Percentiles rank a stretch among this genome's conserved stretches.
Evolutionary conservation across 2,113 vertebrate species (phyloP).

Genomic region (Geococcyx californianus): DNA sequence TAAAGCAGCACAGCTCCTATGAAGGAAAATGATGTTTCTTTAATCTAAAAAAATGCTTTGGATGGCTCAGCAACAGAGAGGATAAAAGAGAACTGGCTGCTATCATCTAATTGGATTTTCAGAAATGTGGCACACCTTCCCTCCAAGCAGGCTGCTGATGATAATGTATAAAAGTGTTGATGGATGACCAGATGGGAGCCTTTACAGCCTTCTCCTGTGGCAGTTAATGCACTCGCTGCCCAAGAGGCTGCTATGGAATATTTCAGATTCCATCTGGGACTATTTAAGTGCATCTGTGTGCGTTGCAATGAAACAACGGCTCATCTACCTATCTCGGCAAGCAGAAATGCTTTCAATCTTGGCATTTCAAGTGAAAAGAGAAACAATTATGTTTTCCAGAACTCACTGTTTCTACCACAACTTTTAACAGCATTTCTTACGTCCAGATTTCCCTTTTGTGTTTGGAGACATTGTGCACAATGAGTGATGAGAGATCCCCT

Average conservation of each 20-base stretch:
- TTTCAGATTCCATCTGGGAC: conserved; percentile 69
- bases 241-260: conserved; percentile 67
- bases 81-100: conserved; percentile 69
- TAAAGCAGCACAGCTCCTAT: conserved; percentile 46
- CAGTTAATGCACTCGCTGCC: conserved; percentile 66
- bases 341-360: conserved; percentile 55
- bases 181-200: conserved; percentile 70
- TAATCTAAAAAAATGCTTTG: conserved; percentile 67
- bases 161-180: conserved; percentile 69
- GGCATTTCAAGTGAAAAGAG: conserved; percentile 26
- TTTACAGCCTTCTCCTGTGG: conserved; percentile 67
- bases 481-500: neutral
- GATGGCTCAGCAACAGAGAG: conserved; percentile 54
- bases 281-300: conserved; percentile 67
- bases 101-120: conserved; percentile 71
- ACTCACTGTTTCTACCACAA: conserved; percentile 13
- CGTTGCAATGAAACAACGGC: conserved; percentile 36
- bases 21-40: conserved; percentile 66
- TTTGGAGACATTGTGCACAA: conserved; percentile 16
- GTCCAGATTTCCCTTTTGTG: conserved; percentile 47
- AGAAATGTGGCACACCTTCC: conserved; percentile 69
- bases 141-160: conserved; percentile 67
- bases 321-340: conserved; percentile 42
- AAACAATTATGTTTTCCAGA: conserved; percentile 44
- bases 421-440: neutral